Conservation (phyloP, 2,797 vertebrate genomes). For the Oreonectes daqikongensis region DNA sequence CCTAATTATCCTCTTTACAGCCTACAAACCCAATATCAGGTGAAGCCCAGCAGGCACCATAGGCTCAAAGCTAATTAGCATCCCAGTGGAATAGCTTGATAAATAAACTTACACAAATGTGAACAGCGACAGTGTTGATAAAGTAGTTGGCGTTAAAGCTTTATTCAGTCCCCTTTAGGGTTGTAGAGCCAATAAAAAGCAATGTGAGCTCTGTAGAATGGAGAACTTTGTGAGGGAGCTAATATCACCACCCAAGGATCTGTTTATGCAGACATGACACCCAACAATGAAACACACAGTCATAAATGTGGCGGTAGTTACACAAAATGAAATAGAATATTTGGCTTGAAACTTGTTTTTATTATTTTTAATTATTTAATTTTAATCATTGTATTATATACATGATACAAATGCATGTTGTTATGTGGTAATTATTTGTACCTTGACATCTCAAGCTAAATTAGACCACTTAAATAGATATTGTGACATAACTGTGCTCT, state of each 20-base stretch:
- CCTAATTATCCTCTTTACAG: background rate
- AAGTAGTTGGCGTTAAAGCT: constrained; percentile 14
- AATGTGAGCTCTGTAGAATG: constrained; percentile 20
- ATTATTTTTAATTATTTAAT: too few relatives aligned
- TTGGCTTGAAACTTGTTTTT: too few relatives aligned
- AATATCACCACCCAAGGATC: constrained; percentile 23
- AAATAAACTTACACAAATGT: constrained; percentile 29
- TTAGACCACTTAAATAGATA: too few relatives aligned
- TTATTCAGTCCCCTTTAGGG: constrained; percentile 25
- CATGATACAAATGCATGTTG: too few relatives aligned
- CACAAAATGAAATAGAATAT: background rate
- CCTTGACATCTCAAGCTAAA: too few relatives aligned
- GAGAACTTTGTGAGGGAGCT: constrained; percentile 24
- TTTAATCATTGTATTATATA: too few relatives aligned
- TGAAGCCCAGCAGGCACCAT: background rate
- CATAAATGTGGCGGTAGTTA: background rate
- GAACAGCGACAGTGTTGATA: constrained; percentile 16
- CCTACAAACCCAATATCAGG: constrained; percentile 10
- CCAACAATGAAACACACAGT: constrained; percentile 11
- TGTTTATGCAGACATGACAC: constrained; percentile 16
- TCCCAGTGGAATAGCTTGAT: constrained; percentile 16
- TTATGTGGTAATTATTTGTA: too few relatives aligned
- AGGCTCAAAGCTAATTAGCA: constrained; percentile 27
- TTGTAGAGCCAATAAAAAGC: constrained; percentile 19
- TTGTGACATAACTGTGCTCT: too few relatives aligned